Percentiles rank a stretch among this genome's conserved stretches.
These are phyloP conservation scores for Blastomussa wellsi DNA, from an alignment of 92 coral and sea anemone species.

Conservation along the genomic window DNA sequence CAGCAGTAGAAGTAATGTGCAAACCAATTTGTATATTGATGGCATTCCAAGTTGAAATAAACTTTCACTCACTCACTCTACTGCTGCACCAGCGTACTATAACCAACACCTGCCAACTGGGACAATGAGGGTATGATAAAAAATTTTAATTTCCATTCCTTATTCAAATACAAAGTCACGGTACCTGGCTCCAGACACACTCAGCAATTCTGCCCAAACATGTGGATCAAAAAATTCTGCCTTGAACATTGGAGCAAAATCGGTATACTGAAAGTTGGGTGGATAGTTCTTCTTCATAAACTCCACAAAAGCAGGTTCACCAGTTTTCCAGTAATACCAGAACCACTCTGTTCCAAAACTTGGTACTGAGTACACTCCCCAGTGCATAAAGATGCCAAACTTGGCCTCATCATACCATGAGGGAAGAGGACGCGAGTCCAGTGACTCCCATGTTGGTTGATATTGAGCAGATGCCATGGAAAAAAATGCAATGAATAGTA, in stretches of 20 bases:
- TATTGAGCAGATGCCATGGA: conserved; percentile 33
- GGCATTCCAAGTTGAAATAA: too few species aligned
- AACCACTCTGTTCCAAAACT: conserved; percentile 89
- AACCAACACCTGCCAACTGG: too few species aligned
- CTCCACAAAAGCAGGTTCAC: conserved; percentile 57
- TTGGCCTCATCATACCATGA: conserved; percentile 87
- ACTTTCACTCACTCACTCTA: too few species aligned
- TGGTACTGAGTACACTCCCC: conserved; percentile 89
- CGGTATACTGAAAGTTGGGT: conserved; percentile 78
- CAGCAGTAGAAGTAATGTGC: too few species aligned
- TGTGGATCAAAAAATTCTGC: conserved; percentile 91
- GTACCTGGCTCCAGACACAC: conserved; percentile 89
- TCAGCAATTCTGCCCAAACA: conserved; percentile 76
- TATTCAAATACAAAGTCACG: neutral
- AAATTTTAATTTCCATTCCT: too few species aligned
- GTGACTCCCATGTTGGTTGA: conserved; percentile 79
- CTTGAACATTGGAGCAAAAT: conserved; percentile 88
- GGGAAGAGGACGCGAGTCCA: conserved; percentile 83
- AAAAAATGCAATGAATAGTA: neutral
- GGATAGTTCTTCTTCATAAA: conserved; percentile 84
- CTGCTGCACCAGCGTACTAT: too few species aligned
- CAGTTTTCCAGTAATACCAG: conserved; percentile 76
- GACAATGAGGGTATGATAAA: too few species aligned
- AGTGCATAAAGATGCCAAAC: conserved; percentile 86
- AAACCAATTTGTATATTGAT: too few species aligned